Evolutionary conservation across 2,113 vertebrate species (phyloP).

Genomic region (Arvicanthis niloticus): DNA sequence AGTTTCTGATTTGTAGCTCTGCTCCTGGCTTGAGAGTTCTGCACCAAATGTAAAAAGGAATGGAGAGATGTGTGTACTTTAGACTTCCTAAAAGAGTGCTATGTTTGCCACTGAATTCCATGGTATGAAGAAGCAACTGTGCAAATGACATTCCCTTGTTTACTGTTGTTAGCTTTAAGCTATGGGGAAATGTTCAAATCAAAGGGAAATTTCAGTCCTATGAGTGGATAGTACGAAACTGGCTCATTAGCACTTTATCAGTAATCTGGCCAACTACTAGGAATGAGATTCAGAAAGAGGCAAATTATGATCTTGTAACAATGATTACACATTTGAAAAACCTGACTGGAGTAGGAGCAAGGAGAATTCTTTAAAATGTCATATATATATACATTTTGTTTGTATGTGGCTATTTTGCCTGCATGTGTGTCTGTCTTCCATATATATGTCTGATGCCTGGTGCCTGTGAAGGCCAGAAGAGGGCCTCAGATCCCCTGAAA

Average conservation of each 20-base stretch:
- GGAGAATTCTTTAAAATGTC: not conserved
- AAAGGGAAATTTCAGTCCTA: conserved; percentile 40
- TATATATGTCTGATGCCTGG: not conserved
- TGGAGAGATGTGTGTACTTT: conserved; percentile 41
- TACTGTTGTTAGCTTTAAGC: not conserved
- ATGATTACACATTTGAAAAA: conserved; percentile 53
- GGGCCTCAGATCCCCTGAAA: not conserved
- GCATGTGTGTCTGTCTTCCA: not conserved
- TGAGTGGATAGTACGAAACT: not conserved
- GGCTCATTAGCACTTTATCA: not conserved
- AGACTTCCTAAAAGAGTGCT: conserved; percentile 16
- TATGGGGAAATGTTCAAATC: conserved; percentile 19
- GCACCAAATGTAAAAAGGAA: conserved; percentile 61
- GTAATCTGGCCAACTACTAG: not conserved
- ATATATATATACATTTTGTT: not conserved
- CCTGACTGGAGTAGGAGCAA: not conserved
- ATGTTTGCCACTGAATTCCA: conserved; percentile 7
- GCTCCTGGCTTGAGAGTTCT: conserved; percentile 73
- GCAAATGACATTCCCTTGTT: not conserved
- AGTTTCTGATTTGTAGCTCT: not conserved
- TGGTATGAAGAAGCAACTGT: not conserved
- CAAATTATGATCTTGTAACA: not conserved
- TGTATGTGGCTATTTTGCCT: not conserved
- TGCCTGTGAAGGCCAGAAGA: not conserved
- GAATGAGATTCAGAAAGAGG: not conserved